These are phyloP conservation scores for Nothoprocta perdicaria DNA, from an alignment of 2,113 vertebrate genomes.

Conservation along the genomic window DNA sequence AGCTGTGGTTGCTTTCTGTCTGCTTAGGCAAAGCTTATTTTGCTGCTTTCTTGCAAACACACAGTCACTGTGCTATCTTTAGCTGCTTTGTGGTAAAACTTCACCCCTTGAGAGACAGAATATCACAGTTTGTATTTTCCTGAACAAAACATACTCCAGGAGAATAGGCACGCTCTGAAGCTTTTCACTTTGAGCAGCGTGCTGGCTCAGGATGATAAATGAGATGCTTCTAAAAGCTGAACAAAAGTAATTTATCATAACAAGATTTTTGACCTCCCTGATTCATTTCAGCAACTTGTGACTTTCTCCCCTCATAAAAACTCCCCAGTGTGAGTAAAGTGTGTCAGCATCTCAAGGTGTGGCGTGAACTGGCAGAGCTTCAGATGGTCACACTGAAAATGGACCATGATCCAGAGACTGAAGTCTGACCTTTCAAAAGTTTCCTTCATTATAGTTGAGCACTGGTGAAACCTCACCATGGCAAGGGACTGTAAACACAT, in stretches of 20 bases:
- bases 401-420: background rate
- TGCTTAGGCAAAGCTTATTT: slow-evolving; percentile 53
- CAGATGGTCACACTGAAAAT: background rate
- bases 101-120: slow-evolving; percentile 50
- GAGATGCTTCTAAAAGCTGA: background rate
- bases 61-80: slow-evolving; percentile 73
- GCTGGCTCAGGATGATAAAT: background rate
- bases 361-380: background rate
- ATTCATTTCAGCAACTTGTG: background rate
- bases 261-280: background rate
- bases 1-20: slow-evolving; percentile 7
- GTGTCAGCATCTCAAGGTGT: background rate
- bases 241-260: background rate
- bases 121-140: slow-evolving; percentile 46
- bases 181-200: slow-evolving; percentile 11
- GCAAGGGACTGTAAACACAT: background rate
- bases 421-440: background rate
- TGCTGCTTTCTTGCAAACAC: slow-evolving; percentile 45
- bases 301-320: background rate
- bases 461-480: background rate
- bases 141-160: slow-evolving; percentile 26
- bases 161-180: slow-evolving; percentile 17
- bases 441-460: background rate
- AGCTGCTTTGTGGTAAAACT: slow-evolving; percentile 60
- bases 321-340: background rate